Percentiles rank a stretch among this genome's conserved stretches.
Conservation (phyloP, 2,113 vertebrate species). For the Trogon surrucura region DNA sequence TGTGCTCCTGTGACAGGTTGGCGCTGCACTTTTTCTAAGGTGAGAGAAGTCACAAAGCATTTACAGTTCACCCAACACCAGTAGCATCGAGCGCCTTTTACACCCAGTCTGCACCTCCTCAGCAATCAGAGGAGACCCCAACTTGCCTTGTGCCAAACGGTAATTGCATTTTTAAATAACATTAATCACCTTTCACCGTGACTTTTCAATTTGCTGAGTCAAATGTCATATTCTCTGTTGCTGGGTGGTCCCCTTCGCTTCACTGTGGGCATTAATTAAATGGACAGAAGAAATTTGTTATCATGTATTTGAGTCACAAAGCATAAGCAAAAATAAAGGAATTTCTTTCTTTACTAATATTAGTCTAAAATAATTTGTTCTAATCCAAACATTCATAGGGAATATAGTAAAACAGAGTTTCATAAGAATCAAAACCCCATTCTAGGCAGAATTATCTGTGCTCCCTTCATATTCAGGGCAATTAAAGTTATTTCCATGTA, state of each 20-base stretch:
- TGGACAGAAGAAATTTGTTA: neutral
- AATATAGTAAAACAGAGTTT: neutral
- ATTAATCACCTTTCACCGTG: conserved; percentile 30
- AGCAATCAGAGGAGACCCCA: neutral
- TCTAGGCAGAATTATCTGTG: neutral
- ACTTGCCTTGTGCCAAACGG: neutral
- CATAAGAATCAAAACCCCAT: neutral
- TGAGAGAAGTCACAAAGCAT: conserved; percentile 45
- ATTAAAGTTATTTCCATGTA: neutral
- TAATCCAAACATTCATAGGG: neutral
- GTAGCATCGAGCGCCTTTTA: conserved; percentile 11
- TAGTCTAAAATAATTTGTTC: neutral
- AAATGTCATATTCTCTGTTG: conserved; percentile 27
- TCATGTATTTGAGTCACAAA: neutral
- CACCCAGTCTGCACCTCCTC: neutral
- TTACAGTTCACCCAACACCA: conserved; percentile 9
- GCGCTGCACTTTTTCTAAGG: neutral
- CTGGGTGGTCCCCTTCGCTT: neutral
- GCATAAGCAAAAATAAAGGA: conserved; percentile 22
- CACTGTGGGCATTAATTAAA: neutral
- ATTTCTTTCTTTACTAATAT: neutral
- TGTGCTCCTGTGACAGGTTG: neutral
- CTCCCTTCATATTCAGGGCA: neutral
- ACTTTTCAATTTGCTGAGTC: conserved; percentile 12
- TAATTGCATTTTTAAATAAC: conserved; percentile 44